Evolutionary conservation across 2,797 vertebrate species (phyloP).

Genomic region (Rhinoraja longicauda): DNA sequence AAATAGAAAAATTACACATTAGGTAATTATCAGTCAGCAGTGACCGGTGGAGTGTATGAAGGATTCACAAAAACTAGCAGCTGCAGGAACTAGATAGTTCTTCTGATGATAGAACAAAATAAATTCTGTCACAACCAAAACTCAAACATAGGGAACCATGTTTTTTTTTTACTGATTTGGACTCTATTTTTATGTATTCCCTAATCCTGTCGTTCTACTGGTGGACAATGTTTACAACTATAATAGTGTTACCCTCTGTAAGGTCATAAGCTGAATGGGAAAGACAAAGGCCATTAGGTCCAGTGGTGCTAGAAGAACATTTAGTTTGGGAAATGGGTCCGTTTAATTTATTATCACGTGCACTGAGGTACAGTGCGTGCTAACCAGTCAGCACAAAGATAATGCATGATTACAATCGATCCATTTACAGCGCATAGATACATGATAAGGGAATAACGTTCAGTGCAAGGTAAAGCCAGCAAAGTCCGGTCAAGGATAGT

Average conservation of each 20-base stretch:
- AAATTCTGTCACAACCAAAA: neutral
- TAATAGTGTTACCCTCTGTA: neutral
- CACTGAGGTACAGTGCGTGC: no score
- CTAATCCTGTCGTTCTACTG: neutral
- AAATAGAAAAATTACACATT: conserved; percentile 37
- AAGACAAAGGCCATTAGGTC: neutral
- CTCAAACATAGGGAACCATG: neutral
- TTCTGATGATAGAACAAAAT: conserved; percentile 7
- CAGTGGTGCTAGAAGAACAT: neutral
- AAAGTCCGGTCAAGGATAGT: no score
- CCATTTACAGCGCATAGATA: no score
- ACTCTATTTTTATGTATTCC: neutral
- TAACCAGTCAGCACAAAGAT: no score
- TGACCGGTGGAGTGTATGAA: conserved; percentile 33
- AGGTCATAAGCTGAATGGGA: neutral
- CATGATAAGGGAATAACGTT: no score
- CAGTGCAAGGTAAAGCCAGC: no score
- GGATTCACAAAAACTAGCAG: conserved; percentile 30
- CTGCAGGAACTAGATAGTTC: conserved; percentile 29
- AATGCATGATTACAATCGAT: no score
- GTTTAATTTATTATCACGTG: no score
- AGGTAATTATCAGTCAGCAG: conserved; percentile 32
- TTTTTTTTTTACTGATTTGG: neutral
- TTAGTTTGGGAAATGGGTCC: neutral
- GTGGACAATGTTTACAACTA: neutral